These are phyloP conservation scores for Aphelenchoides besseyi DNA, from an alignment of 1,140 invertebrate genomes.

Conservation along the genomic window DNA sequence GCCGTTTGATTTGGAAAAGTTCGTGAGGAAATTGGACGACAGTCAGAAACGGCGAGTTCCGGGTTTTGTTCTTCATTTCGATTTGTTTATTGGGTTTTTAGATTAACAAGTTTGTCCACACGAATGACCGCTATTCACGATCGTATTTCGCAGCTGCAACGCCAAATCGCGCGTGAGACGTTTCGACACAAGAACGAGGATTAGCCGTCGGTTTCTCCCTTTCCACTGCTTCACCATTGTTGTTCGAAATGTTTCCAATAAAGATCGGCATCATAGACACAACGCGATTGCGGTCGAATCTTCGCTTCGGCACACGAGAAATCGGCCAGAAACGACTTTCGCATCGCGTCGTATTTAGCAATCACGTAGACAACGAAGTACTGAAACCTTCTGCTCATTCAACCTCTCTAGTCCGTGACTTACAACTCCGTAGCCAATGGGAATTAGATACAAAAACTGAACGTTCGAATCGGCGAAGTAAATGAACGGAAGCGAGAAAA, in stretches of 20 bases:
- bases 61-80: slow-evolving; percentile 18
- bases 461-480: slow-evolving; percentile 7
- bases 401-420: background rate
- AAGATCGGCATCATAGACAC: background rate
- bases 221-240: slow-evolving; percentile 8
- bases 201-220: background rate
- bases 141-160: slow-evolving; percentile 44
- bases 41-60: slow-evolving; percentile 30
- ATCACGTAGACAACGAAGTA: slow-evolving; percentile 15
- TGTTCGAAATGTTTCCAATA: slow-evolving; percentile 14
- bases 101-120: slow-evolving; percentile 20
- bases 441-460: slow-evolving; percentile 13
- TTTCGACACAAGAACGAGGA: slow-evolving; percentile 44
- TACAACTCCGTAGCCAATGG: slow-evolving; percentile 14
- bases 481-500: slow-evolving; percentile 12
- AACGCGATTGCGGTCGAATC: slow-evolving; percentile 2
- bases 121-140: slow-evolving; percentile 38
- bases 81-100: slow-evolving; percentile 10
- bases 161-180: slow-evolving; percentile 45
- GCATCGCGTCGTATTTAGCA: slow-evolving; percentile 10
- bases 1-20: slow-evolving; percentile 47
- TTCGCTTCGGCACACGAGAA: slow-evolving; percentile 6
- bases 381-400: background rate
- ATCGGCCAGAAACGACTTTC: background rate
- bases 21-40: slow-evolving; percentile 48